Evolutionary conservation across 2,113 vertebrate genomes (phyloP).

Genomic region (Zosterops borbonicus): DNA sequence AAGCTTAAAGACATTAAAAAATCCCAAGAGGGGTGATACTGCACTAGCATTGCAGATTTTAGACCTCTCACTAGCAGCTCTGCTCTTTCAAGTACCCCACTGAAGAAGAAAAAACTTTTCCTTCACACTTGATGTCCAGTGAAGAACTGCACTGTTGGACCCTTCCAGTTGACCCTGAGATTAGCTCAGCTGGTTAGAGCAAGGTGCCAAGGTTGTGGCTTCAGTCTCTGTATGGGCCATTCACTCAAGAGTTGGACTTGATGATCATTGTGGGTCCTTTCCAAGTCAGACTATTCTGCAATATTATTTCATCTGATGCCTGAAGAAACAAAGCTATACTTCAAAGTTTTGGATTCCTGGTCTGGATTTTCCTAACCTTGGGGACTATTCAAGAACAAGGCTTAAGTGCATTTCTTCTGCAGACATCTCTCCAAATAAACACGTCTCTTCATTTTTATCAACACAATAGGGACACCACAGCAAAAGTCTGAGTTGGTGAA

Average conservation of each 20-base stretch:
- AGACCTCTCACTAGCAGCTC: neutral
- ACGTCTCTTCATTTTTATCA: neutral
- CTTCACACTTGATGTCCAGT: neutral
- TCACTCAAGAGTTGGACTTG: fast-evolving
- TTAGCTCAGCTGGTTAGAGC: neutral
- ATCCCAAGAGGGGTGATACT: neutral
- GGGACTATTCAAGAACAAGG: neutral
- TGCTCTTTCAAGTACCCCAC: neutral
- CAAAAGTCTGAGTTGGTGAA: neutral
- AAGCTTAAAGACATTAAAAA: neutral
- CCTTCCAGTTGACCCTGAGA: neutral
- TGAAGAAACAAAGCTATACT: neutral
- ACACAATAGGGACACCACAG: neutral
- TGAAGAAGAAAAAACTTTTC: neutral
- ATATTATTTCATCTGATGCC: neutral
- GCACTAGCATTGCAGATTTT: neutral
- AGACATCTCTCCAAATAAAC: neutral
- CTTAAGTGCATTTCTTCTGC: neutral
- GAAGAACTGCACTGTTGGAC: neutral
- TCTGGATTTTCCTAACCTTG: neutral
- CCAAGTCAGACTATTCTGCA: neutral
- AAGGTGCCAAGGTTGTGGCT: neutral
- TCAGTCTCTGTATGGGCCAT: neutral
- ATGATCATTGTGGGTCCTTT: neutral
- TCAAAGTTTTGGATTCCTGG: neutral